Conservation (phyloP, 2,113 vertebrate genomes). For the Pteronura brasiliensis region DNA sequence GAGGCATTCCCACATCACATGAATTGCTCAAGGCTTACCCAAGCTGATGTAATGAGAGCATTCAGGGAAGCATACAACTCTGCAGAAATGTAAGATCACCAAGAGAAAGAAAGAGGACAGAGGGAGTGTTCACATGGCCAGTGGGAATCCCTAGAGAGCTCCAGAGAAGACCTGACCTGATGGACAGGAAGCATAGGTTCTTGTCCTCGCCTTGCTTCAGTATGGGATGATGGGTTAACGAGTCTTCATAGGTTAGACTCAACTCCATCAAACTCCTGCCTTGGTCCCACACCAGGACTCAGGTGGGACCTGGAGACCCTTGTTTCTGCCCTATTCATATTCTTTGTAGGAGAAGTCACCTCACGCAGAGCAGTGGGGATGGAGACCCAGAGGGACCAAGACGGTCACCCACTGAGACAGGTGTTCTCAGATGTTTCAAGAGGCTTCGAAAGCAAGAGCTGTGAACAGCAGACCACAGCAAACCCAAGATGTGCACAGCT, state of each 20-base stretch:
- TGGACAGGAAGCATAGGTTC: background rate
- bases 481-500: fast-evolving
- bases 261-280: background rate
- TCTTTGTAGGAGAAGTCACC: background rate
- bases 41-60: fast-evolving
- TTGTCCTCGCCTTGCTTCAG: background rate
- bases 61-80: fast-evolving
- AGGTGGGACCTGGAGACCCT: background rate
- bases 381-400: no score
- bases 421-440: background rate
- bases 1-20: fast-evolving
- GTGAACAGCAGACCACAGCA: fast-evolving
- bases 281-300: background rate
- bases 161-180: background rate
- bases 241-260: background rate
- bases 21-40: fast-evolving
- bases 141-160: no score
- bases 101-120: background rate
- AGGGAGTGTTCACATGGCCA: no score
- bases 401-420: fast-evolving
- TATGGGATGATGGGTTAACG: fast-evolving
- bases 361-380: fast-evolving
- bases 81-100: background rate
- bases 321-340: fast-evolving
- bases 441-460: background rate